Evolutionary conservation across 2,113 vertebrate species (phyloP), one percentile per base, ranked within the genome.

Genomic region (Galeopterus variegatus): DNA sequence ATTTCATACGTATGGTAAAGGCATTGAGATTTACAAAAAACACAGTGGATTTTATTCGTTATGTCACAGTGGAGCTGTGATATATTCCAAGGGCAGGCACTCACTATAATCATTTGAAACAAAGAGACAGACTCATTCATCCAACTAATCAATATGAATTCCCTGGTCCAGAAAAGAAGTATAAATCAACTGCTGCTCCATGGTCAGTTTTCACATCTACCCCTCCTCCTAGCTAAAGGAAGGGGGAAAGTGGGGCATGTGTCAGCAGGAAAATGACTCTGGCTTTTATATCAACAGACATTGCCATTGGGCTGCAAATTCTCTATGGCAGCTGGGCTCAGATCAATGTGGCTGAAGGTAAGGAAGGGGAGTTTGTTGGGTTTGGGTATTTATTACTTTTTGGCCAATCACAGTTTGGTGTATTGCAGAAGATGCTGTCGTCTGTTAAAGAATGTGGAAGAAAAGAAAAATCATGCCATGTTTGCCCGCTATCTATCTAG

Each of bases 101-200:
- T 96, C 94, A 10, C 31, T 96, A 94, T 98, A 96, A 97, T 95
- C 97, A 92, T 96, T 97, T 96, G 95, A 79, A 98, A 87, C 65
- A 65, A 86, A 96, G 67, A 69, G 23, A 83, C 90, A 96, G 94
- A 82, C 94, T 96, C 48, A 80, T 87, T 94, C 96, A 95, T 88
- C 60, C 97, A 95, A 96, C 88, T 50, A 97, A 98, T 98, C 95
- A 97, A 90, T 98, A 95, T 54, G 97, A 76, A 45, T 70, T 92
- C 98, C 95, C 81, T 95, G 87, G 62, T 54, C 81, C 87, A 80
- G 48, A 98, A 80, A 72, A 97, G 45, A 93, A 67, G 93, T 93
- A 89, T 79, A 98, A 97, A 97, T 97, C 97, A 98, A 86, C 56
- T 95, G 77, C 64, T 93, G 93, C 73, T 88, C 90, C 76, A 31